A percentile compares a stretch with the other conserved stretches of the same genome.
Conservation (phyloP, 2,888 invertebrate species). For the Nymphalis c-album region DNA sequence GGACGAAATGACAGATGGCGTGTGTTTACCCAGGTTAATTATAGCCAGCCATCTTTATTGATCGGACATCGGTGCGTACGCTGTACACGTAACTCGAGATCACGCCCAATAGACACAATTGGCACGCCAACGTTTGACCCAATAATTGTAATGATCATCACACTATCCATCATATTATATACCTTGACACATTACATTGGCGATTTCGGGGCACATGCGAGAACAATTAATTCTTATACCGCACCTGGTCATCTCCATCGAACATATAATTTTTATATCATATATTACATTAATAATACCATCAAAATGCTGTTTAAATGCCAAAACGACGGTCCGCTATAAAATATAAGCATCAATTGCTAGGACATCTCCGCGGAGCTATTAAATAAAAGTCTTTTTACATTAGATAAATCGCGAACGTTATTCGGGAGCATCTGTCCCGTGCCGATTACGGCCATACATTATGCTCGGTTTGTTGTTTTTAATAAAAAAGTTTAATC, state of each 20-base stretch:
- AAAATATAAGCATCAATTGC: conserved; percentile 75
- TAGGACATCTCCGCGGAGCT: conserved; percentile 74
- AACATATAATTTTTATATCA: conserved; percentile 73
- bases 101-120: conserved; percentile 67
- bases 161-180: conserved; percentile 45
- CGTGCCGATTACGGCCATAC: conserved; percentile 78
- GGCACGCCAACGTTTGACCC: conserved; percentile 63
- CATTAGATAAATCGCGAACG: conserved; percentile 80
- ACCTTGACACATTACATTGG: conserved; percentile 48
- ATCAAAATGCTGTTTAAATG: conserved; percentile 69
- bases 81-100: conserved; percentile 52
- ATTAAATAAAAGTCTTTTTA: conserved; percentile 81
- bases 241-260: conserved; percentile 69
- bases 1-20: conserved; percentile 56
- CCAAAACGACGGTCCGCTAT: conserved; percentile 70
- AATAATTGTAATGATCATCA: conserved; percentile 49
- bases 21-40: conserved; percentile 52
- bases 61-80: conserved; percentile 59
- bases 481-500: conserved; percentile 82
- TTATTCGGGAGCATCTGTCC: conserved; percentile 80
- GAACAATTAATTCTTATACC: conserved; percentile 65
- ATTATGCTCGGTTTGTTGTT: conserved; percentile 81
- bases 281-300: conserved; percentile 70
- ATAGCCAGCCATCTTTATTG: conserved; percentile 62
- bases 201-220: conserved; percentile 50